Conservation (phyloP, 1,140 invertebrate species). For the Drosophila sp. region DNA sequence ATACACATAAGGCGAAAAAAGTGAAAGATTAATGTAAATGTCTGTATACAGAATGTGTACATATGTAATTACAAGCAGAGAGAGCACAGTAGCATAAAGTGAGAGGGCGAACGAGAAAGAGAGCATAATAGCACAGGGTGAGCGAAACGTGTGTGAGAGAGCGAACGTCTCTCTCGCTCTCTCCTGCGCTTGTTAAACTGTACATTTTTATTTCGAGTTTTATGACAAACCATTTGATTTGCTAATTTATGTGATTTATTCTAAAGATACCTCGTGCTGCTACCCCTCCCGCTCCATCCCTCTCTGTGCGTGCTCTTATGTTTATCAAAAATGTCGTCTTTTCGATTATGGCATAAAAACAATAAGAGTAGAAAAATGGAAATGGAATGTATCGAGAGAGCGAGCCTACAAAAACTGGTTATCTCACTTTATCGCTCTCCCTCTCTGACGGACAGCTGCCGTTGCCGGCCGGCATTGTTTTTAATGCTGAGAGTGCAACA, state of each 20-base stretch:
- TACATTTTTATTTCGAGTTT: constrained; percentile 77
- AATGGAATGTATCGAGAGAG: constrained; percentile 37
- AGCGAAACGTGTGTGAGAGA: constrained; percentile 4
- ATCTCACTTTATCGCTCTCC: constrained; percentile 1
- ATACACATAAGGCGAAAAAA: constrained; percentile 73
- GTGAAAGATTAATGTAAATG: constrained; percentile 80
- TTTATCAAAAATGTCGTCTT: constrained; percentile 64
- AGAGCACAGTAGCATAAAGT: neutral
- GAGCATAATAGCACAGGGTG: constrained; percentile 10
- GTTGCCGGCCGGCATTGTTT: constrained; percentile 71
- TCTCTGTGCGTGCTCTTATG: constrained; percentile 43
- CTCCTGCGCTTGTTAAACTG: constrained; percentile 65
- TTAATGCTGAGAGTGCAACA: constrained; percentile 58
- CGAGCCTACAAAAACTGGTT: constrained; percentile 40
- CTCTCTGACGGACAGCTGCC: constrained; percentile 40
- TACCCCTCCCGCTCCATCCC: neutral
- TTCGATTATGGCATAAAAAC: constrained; percentile 55
- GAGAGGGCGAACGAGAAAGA: constrained; percentile 23
- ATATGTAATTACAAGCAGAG: constrained; percentile 52
- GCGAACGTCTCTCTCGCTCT: neutral
- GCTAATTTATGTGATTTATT: constrained; percentile 69
- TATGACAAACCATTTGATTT: constrained; percentile 70
- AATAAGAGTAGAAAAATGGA: constrained; percentile 37
- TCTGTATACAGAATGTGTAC: constrained; percentile 53
- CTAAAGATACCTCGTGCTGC: constrained; percentile 32